These are phyloP conservation scores for Oryzias curvinotus DNA, from an alignment of 2,113 vertebrate genomes.

Conservation along the genomic window DNA sequence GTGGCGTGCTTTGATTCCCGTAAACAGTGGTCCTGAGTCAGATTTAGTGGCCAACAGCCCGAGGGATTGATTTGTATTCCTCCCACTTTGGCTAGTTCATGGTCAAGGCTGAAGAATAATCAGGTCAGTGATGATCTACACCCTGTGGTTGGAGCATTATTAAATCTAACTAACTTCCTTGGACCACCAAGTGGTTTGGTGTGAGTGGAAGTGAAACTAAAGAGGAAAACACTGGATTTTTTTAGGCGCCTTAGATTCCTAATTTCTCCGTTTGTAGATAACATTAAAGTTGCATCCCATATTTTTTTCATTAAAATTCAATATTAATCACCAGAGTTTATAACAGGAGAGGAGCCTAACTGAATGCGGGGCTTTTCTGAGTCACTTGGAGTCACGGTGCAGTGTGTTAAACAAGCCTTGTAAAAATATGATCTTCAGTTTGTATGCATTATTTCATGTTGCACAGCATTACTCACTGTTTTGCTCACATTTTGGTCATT, in stretches of 20 bases:
- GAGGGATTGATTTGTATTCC: slow-evolving; percentile 60
- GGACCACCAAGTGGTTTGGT: slow-evolving; percentile 54
- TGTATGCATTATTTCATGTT: too few relatives aligned
- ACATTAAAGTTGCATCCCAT: slow-evolving; percentile 37
- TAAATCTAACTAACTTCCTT: slow-evolving; percentile 46
- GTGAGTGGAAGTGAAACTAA: slow-evolving; percentile 10
- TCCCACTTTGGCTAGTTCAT: slow-evolving; percentile 54
- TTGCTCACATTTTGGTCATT: too few relatives aligned
- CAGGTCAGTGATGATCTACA: slow-evolving; percentile 56
- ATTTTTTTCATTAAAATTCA: slow-evolving; percentile 46
- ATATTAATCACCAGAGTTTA: slow-evolving; percentile 35
- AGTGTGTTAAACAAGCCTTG: too few relatives aligned
- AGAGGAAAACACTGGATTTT: slow-evolving; percentile 33
- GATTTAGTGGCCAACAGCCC: slow-evolving; percentile 57
- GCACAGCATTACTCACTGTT: too few relatives aligned
- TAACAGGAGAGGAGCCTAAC: background rate
- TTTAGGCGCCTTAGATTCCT: slow-evolving; percentile 30
- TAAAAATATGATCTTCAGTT: too few relatives aligned
- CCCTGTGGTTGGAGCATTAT: slow-evolving; percentile 49
- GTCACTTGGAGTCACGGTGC: too few relatives aligned
- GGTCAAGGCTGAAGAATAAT: slow-evolving; percentile 67
- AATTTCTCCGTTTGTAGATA: slow-evolving; percentile 16
- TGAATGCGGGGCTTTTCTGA: too few relatives aligned
- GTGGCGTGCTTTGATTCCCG: slow-evolving; percentile 51
- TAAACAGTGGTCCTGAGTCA: slow-evolving; percentile 62